Evolutionary conservation across 2,113 vertebrate genomes (phyloP).

Genomic region (Otocyon megalotis): DNA sequence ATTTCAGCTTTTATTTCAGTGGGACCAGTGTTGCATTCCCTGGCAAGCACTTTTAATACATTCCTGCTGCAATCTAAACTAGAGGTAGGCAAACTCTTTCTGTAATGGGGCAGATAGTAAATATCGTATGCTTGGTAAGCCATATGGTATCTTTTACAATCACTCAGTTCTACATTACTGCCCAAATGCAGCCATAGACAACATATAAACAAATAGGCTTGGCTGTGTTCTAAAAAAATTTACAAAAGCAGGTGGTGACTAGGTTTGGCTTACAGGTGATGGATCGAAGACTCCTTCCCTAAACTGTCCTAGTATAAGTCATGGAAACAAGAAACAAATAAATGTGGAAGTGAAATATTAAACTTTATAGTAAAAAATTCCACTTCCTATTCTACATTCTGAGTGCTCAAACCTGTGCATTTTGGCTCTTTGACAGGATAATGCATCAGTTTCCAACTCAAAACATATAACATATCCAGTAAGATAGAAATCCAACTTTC

Average conservation of each 20-base stretch:
- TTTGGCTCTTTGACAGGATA: background rate
- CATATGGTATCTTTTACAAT: slow-evolving; percentile 34
- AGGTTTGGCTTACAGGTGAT: background rate
- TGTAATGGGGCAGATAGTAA: background rate
- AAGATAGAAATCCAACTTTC: background rate
- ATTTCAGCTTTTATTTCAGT: background rate
- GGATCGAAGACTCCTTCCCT: background rate
- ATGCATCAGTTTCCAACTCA: background rate
- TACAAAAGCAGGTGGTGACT: background rate
- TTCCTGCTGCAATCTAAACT: background rate
- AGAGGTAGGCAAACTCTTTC: background rate
- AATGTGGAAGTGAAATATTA: background rate
- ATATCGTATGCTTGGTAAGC: background rate
- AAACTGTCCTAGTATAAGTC: background rate
- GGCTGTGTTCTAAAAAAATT: background rate
- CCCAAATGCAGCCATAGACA: slow-evolving; percentile 12
- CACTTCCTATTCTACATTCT: background rate
- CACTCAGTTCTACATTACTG: background rate
- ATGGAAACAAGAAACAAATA: background rate
- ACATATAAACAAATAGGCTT: slow-evolving; percentile 45
- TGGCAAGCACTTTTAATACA: background rate
- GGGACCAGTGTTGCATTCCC: background rate
- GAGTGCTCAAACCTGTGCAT: background rate
- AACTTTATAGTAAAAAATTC: background rate
- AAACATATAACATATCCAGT: background rate